Conservation (phyloP, 2,113 vertebrate genomes). For the Ivindomyrus marchei region DNA sequence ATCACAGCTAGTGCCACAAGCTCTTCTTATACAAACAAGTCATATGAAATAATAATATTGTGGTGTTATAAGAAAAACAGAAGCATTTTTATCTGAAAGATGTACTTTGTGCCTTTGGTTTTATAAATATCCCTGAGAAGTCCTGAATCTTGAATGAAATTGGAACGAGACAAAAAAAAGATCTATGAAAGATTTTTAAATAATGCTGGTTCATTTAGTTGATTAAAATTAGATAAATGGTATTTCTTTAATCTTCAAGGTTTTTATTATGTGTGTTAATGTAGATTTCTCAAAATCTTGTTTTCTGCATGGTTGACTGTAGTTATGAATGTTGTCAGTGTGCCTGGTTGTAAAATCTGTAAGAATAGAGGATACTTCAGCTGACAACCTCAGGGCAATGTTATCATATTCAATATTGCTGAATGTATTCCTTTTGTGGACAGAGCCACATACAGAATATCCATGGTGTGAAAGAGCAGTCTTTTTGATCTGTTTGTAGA, state of each 20-base stretch:
- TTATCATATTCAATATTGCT: background rate
- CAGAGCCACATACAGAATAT: background rate
- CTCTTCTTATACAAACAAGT: background rate
- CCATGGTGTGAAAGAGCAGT: background rate
- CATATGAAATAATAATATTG: background rate
- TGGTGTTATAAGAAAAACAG: background rate
- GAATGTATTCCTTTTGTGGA: background rate
- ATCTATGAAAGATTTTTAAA: background rate
- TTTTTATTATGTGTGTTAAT: background rate
- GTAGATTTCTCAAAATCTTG: background rate
- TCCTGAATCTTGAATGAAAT: background rate
- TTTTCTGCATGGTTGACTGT: background rate
- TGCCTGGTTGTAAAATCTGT: background rate
- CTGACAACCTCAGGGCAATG: background rate
- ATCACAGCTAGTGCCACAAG: background rate
- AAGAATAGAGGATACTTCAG: background rate
- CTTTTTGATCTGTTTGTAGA: background rate
- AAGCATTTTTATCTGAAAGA: background rate
- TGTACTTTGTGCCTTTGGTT: background rate
- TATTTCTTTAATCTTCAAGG: background rate
- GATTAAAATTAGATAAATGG: background rate
- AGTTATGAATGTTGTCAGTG: background rate
- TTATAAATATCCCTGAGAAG: background rate
- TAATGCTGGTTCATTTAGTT: background rate
- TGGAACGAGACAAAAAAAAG: background rate